phyloP scores from a whole-genome alignment of 35 echinoderm and acorn worm genomes.

The Apostichopus parvimensis region DNA sequence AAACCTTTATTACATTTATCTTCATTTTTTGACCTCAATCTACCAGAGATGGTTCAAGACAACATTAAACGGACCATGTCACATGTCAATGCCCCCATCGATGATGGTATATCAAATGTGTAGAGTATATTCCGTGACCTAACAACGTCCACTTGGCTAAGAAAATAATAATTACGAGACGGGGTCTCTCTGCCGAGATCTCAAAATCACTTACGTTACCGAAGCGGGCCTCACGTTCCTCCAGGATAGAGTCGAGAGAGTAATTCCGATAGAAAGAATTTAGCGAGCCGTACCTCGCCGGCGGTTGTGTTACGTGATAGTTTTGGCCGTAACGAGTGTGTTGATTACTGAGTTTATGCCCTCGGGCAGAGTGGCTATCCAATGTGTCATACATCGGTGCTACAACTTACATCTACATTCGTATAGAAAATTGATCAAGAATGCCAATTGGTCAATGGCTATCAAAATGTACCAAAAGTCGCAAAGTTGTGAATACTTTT shows the following conservation, averaged over 20 bases:
- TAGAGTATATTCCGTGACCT: too few species aligned
- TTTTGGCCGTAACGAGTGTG: conserved; percentile 2
- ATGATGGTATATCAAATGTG: background rate
- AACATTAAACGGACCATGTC: background rate
- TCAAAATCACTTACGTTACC: conserved; percentile 33
- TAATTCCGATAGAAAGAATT: conserved; percentile 41
- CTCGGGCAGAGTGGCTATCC: background rate
- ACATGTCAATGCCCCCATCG: background rate
- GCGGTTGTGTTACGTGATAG: background rate
- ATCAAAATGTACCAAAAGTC: background rate
- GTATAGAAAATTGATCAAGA: background rate
- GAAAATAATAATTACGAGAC: background rate
- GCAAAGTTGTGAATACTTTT: too few species aligned
- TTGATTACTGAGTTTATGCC: conserved; percentile 4
- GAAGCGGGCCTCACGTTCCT: conserved; percentile 15
- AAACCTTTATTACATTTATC: too few species aligned
- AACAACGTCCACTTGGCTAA: background rate
- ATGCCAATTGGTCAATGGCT: background rate
- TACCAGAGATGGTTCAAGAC: too few species aligned
- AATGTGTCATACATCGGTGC: conserved; percentile 40
- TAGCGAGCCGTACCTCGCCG: background rate
- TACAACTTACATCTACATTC: background rate
- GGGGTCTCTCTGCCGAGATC: background rate
- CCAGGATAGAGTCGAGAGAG: conserved; percentile 41
- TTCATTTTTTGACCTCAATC: too few species aligned